Conservation (phyloP, 1,140 invertebrate species). For the Cotesia chilonis region DNA sequence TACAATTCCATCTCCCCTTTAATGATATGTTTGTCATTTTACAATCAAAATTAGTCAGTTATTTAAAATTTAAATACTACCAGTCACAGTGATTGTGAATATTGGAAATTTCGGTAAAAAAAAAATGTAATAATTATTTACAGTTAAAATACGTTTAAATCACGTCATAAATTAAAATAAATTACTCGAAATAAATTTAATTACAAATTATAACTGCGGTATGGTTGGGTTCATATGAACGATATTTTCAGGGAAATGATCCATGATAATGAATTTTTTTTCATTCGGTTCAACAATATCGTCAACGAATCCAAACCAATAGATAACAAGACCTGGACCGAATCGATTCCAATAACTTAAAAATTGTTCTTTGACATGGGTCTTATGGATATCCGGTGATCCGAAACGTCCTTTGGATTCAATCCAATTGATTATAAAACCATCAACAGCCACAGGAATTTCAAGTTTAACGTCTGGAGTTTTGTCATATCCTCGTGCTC, state of each 20-base stretch:
- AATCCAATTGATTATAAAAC: constrained; percentile 92
- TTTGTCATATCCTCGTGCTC: constrained; percentile 89
- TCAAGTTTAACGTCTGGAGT: constrained; percentile 94
- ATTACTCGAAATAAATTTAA: not conserved
- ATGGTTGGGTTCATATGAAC: constrained; percentile 53
- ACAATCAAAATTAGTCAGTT: too few species aligned
- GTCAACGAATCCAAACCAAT: constrained; percentile 94
- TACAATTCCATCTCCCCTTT: too few species aligned
- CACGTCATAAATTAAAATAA: not conserved
- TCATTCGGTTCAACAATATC: constrained; percentile 69
- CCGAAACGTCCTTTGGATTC: constrained; percentile 96
- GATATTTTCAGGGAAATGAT: constrained; percentile 70
- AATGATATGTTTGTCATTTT: too few species aligned
- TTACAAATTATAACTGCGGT: not conserved
- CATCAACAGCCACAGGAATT: constrained; percentile 86
- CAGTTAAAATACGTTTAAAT: not conserved
- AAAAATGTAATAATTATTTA: too few species aligned
- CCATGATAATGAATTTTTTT: constrained; percentile 75
- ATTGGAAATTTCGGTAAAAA: too few species aligned
- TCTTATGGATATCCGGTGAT: constrained; percentile 80
- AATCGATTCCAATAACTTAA: constrained; percentile 94
- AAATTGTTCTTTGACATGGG: constrained; percentile 88
- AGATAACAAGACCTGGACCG: constrained; percentile 93
- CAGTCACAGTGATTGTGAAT: too few species aligned
- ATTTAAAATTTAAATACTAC: too few species aligned